A percentile compares a stretch with the other conserved stretches of the same genome.
phyloP scores from a whole-genome alignment of 30 jellyfish, hydroid and myxozoan genomes.

The Catostylus mosaicus region DNA sequence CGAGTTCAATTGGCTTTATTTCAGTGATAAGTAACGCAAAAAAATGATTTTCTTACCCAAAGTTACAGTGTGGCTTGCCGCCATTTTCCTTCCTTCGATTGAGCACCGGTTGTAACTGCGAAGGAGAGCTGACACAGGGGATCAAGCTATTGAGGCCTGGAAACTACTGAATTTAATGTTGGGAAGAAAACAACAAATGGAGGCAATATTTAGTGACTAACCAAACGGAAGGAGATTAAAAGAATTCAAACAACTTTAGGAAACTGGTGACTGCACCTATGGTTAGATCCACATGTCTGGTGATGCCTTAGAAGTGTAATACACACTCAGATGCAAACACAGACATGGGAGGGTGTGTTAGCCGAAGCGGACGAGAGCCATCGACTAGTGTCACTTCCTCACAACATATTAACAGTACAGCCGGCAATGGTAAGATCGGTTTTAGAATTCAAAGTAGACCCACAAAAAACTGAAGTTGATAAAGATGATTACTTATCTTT shows the following conservation, averaged over 20 bases:
- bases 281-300: not conserved
- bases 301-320: too few relatives aligned
- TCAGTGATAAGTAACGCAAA: not conserved
- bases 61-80: not conserved
- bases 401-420: constrained; percentile 41
- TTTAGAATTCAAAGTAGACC: too few relatives aligned
- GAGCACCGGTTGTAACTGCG: not conserved
- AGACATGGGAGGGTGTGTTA: constrained; percentile 90
- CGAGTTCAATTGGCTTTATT: too few relatives aligned
- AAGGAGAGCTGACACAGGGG: not conserved
- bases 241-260: not conserved
- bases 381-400: constrained; percentile 68
- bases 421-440: constrained; percentile 68
- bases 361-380: constrained; percentile 77
- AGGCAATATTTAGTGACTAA: not conserved
- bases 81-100: not conserved
- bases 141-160: not conserved
- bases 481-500: too few relatives aligned
- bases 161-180: not conserved
- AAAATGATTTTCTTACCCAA: not conserved
- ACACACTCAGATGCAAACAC: not conserved
- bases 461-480: too few relatives aligned
- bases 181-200: not conserved
- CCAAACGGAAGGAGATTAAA: not conserved
- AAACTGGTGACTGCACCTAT: not conserved